Evolutionary conservation across 2,888 invertebrate genomes (phyloP), one percentile per base, ranked within the genome.

Genomic region (Dryobotodes eremita): DNA sequence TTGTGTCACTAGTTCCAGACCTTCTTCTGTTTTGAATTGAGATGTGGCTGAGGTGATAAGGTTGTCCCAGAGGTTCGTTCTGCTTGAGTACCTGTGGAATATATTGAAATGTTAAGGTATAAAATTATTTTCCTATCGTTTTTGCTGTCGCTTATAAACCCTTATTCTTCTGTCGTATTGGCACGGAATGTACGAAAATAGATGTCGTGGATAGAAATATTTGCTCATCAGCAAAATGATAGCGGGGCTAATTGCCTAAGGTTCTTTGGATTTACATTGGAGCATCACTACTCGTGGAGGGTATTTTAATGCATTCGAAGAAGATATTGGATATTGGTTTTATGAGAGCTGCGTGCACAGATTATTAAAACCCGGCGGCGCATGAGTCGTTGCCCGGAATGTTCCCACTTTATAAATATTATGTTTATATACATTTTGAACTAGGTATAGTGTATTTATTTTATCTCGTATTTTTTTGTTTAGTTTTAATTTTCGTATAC

Each of bases 61-160:
- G 89, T 97, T 98, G 89, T 98, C 98, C 98, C 98, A 98, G 6
- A 98, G 94, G 90, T 98, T 98, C 0, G 98, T 97, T 91, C 98
- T 98, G 82, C 97, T 97, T 87, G 97, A 97, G 89, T 98, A 98
- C 91, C 98, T 98, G 91, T 69, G 36, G 50, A 68, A 23, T 23
- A 55, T 26, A 36, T 7, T 8, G 0, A 59, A 76, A 36, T 48
- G 0, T 59, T 59, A 59, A 10, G 6, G 6, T 31, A 50, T 61
- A 17, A 20, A 17, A 31, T 17, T 17, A 26, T 36, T 6, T 42
- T 20, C 0, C 1, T 7, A 1, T 13, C 17, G 7, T 48, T 71
- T 6, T 70, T 1, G 2, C n/a, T 20, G 13, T 42, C 5, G 1
- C 10, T 20, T 17, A n/a, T 6, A 26, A 17, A 36, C 6, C 1